These are phyloP conservation scores for Rhineura floridana DNA, from an alignment of 2,113 vertebrate genomes.

Conservation along the genomic window DNA sequence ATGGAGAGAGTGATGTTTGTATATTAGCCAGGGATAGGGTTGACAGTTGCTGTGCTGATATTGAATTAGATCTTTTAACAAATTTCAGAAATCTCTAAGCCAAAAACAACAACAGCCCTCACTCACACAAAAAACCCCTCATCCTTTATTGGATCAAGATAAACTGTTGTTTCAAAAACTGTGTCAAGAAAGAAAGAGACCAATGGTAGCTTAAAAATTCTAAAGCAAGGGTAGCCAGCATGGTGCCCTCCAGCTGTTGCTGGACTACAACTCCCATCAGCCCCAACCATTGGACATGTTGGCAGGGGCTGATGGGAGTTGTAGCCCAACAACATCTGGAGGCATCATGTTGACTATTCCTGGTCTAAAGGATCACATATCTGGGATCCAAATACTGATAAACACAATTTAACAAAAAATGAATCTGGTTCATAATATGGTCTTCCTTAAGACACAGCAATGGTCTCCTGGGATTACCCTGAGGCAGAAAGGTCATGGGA, in stretches of 20 bases:
- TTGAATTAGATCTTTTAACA: constrained; percentile 28
- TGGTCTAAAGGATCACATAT: not conserved
- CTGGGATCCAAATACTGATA: constrained; percentile 9
- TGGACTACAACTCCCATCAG: too few relatives aligned
- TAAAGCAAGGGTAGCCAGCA: too few relatives aligned
- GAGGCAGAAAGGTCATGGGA: constrained; percentile 21
- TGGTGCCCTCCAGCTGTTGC: too few relatives aligned
- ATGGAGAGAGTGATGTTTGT: constrained; percentile 21
- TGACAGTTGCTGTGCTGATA: constrained; percentile 40
- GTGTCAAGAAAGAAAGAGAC: constrained; percentile 13
- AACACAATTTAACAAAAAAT: not conserved
- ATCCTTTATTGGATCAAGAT: constrained; percentile 28
- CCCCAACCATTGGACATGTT: too few relatives aligned
- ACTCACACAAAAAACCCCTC: not conserved
- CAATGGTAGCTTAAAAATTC: constrained; percentile 1
- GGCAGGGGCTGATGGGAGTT: too few relatives aligned
- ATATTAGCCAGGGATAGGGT: constrained; percentile 35
- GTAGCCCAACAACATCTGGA: too few relatives aligned
- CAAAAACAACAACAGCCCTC: not conserved
- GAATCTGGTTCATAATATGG: constrained; percentile 8
- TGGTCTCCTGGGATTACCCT: not conserved
- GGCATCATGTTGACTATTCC: too few relatives aligned
- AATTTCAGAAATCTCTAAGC: constrained; percentile 20
- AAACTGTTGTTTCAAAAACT: constrained; percentile 53
- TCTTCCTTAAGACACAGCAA: not conserved